Base-by-base conservation (phyloP, 1,140 invertebrate genomes). In the Drosophila arizonae region DNA sequence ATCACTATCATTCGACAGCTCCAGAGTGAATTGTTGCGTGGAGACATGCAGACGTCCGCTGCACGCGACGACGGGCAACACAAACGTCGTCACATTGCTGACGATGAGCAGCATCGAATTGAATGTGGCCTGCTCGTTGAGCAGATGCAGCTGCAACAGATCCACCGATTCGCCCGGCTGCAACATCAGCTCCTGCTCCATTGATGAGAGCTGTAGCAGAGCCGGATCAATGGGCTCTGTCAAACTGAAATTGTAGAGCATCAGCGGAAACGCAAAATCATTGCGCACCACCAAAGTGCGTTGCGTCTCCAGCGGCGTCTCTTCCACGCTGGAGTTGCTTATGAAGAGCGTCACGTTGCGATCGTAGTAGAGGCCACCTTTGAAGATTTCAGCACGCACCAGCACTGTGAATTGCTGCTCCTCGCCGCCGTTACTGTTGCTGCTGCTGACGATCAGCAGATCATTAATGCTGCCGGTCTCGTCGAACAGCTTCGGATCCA, bases 331-430 rank as follows among this genome's bases (percentile, higher is more conserved):
- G 17, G 66, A 30, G 21, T 57, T 58, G 1, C 85, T 90, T 10
- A 88, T 54, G 63, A 91, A 91, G 15, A 62, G 72, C 2, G 90
- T 91, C 5, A 72, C 54, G 57, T 91, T 91, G 2, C 48, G 41
- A 56, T 91, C 79, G 26, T 64, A 91, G 9, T 36, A 10, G 3
- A 91, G 58, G 2, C 76, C 67, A 2, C 90, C 90, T 15, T 90
- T 91, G 15, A 80, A 91, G 36, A 91, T 78, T 33, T 91, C 81
- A 0, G 90, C 90, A 0, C 87, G 68, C 13, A 91, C 72, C 36
- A 89, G 60, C 6, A 91, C 76, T 0, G 81, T 89, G 10, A 90
- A 90, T 17, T 69, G 58, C 33, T 69, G 68, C 8, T 71, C 57
- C 36, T 45, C 45, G 0, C 26, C 45, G n/a, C 48, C 30, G 9